Conservation (phyloP, 2,797 vertebrate species). For the Acrossocheilus fasciatus region DNA sequence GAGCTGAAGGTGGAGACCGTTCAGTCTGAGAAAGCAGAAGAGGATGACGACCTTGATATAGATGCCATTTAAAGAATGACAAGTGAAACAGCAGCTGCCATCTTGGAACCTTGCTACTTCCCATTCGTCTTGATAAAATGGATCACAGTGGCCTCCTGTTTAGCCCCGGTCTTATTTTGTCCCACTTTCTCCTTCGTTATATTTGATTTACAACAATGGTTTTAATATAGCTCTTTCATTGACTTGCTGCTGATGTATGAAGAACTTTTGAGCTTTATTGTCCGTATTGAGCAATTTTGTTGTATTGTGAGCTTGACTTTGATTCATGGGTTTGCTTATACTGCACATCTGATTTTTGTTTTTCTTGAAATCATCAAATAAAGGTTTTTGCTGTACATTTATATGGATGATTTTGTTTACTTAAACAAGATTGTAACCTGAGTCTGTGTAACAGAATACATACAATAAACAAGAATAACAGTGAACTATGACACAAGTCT, state of each 20-base stretch:
- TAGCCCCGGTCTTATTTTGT: slow-evolving; percentile 60
- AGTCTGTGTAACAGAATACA: not conserved
- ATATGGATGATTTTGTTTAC: not conserved
- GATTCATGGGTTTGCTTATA: slow-evolving; percentile 70
- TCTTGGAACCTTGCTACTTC: slow-evolving; percentile 52
- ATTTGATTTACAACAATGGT: slow-evolving; percentile 73
- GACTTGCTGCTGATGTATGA: slow-evolving; percentile 73
- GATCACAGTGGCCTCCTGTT: slow-evolving; percentile 60
- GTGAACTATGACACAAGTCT: not conserved
- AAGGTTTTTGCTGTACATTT: slow-evolving; percentile 52
- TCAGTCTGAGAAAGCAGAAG: slow-evolving; percentile 86
- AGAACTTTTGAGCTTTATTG: slow-evolving; percentile 65
- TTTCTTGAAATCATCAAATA: slow-evolving; percentile 80
- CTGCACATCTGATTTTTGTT: slow-evolving; percentile 72
- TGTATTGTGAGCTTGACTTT: slow-evolving; percentile 72
- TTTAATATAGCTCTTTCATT: slow-evolving; percentile 72
- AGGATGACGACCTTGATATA: slow-evolving; percentile 96
- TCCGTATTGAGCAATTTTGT: slow-evolving; percentile 65
- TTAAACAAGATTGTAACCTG: not conserved
- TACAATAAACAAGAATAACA: not conserved
- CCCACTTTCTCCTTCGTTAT: slow-evolving; percentile 36
- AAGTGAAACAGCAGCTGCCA: slow-evolving; percentile 57
- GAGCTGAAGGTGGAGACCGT: slow-evolving; percentile 96
- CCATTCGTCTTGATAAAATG: slow-evolving; percentile 71
- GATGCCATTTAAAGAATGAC: slow-evolving; percentile 90